phyloP scores from a whole-genome alignment of 1,140 invertebrate species.

The Sinella curviseta region DNA sequence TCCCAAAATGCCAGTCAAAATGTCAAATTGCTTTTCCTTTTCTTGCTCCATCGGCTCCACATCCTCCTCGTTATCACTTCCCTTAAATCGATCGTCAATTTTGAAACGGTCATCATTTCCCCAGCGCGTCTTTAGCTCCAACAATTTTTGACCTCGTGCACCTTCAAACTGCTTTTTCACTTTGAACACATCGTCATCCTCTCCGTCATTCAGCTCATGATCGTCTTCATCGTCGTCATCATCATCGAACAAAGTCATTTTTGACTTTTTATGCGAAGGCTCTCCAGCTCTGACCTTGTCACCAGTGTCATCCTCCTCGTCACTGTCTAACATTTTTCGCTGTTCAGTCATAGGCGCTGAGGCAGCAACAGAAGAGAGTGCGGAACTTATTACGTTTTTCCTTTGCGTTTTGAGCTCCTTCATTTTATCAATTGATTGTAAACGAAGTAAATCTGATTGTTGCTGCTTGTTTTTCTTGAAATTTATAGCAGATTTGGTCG shows the following conservation, averaged over 20 bases:
- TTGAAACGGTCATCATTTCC: slow-evolving; percentile 37
- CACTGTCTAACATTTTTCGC: neutral
- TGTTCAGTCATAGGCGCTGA: neutral
- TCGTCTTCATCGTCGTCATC: slow-evolving; percentile 33
- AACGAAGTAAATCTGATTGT: slow-evolving; percentile 32
- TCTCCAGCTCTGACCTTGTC: no score
- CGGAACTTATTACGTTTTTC: slow-evolving; percentile 10
- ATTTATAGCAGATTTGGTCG: slow-evolving; percentile 13
- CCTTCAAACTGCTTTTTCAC: slow-evolving; percentile 41
- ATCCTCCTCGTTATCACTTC: neutral
- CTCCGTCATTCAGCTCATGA: neutral
- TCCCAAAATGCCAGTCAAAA: slow-evolving; percentile 38
- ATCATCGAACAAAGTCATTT: slow-evolving; percentile 30
- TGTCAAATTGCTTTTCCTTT: slow-evolving; percentile 27
- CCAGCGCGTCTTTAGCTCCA: slow-evolving; percentile 38
- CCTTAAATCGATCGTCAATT: slow-evolving; percentile 43
- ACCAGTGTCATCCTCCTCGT: neutral
- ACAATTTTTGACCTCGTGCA: slow-evolving; percentile 31
- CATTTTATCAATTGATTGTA: slow-evolving; percentile 29
- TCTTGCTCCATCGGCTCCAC: neutral
- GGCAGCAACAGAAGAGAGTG: neutral
- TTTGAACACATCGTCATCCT: neutral
- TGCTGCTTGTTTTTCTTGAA: slow-evolving; percentile 32
- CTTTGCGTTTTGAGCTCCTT: slow-evolving; percentile 15
- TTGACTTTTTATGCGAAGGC: neutral